Base-by-base conservation (phyloP, 2,797 vertebrate genomes). In the Lophura swinhoii region DNA sequence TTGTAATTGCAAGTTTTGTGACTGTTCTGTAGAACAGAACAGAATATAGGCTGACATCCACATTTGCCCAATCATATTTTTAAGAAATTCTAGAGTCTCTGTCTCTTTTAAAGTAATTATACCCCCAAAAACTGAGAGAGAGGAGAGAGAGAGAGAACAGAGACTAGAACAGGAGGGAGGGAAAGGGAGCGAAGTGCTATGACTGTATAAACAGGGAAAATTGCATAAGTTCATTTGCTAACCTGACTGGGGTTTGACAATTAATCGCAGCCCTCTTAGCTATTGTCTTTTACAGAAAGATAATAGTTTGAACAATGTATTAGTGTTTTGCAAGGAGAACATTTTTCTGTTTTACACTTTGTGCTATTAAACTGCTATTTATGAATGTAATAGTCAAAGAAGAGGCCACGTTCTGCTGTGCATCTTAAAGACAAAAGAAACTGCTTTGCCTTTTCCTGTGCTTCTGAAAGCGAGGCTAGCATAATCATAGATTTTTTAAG, bases 71-170 rank as follows among this genome's bases (percentile, higher is more conserved):
- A 51, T 67, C 6, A 33, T 87, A 51, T 68, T 84, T 88, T 48
- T 9, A 67, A 41, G 31, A 77, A 49, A 56, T 46, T 53, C 5
- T 13, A 28, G 14, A 81, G 15, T 37, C 6, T 12, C 11, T 10
- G 62, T 59, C 10, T 70, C 28, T 60, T 84, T 82, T 46, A 82
- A 66, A 28, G 10, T 58, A 73, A 78, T 89, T 66, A 35, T 44
- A 62, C 10, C 7, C 0, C 1, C 4, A 41, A 55, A 8, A 41
- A 39, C 0, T 5, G 9, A 56, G 43, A 58, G 28, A 62, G 10
- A 48, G 12, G 43, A 48, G 9, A 3, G 1, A 21, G 20, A 12
- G 26, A 8, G 29, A 7, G 33, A 41, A 29, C 22, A 21, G 28
- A 41, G 37, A 41, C 0, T 5, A 56, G 51, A 62, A 43, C 10